Percentiles rank a stretch among this genome's conserved stretches.
These are phyloP conservation scores for Falcaria lacertinaria DNA, from an alignment of 2,888 invertebrate species.

Conservation along the genomic window DNA sequence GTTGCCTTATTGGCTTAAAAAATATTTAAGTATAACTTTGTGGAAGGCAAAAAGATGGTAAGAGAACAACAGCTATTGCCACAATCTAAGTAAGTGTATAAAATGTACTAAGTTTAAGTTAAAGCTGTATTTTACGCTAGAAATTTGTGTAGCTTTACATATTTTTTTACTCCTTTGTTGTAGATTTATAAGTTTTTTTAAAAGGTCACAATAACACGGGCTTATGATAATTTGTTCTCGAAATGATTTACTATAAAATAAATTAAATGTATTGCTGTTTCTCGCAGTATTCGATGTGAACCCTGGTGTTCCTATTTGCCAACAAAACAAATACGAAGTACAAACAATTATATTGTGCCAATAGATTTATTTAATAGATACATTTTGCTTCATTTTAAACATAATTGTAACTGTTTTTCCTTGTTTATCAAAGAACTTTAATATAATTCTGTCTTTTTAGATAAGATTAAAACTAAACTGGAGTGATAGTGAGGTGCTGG, in stretches of 20 bases:
- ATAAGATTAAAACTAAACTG: slow-evolving; percentile 3
- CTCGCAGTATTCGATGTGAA: no score
- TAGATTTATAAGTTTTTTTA: slow-evolving; percentile 5
- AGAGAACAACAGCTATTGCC: no score
- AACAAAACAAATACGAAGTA: slow-evolving; percentile 19
- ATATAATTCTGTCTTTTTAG: slow-evolving; percentile 4
- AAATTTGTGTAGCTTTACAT: no score
- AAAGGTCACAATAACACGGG: slow-evolving; percentile 9
- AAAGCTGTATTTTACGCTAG: neutral
- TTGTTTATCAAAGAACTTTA: slow-evolving; percentile 4
- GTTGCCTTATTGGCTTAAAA: no score
- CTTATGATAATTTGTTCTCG: neutral
- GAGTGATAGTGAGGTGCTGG: slow-evolving; percentile 36
- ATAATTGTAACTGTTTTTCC: no score
- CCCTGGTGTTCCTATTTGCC: slow-evolving; percentile 7
- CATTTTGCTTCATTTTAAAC: neutral
- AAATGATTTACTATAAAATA: neutral
- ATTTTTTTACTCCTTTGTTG: no score
- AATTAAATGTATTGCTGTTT: neutral
- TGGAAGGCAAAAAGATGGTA: no score
- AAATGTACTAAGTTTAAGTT: neutral
- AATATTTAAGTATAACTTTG: no score
- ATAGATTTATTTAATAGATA: slow-evolving; percentile 17
- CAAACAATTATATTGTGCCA: slow-evolving; percentile 32
- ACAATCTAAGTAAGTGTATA: no score